These are phyloP conservation scores for Ispidina lecontei DNA, from an alignment of 2,797 vertebrate genomes.

Conservation along the genomic window DNA sequence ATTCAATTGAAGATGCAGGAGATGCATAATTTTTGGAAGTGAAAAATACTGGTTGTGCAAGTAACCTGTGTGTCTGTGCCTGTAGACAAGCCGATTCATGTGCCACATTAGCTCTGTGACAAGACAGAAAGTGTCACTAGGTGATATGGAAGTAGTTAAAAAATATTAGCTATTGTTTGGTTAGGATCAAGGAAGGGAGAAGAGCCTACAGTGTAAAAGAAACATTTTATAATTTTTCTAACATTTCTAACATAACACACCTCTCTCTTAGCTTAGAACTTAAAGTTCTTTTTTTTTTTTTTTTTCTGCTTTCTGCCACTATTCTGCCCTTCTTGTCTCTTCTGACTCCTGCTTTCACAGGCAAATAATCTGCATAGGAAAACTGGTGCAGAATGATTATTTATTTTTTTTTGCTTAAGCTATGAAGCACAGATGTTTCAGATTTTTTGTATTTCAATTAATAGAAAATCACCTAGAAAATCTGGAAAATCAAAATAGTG, in stretches of 20 bases:
- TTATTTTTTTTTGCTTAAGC: background rate
- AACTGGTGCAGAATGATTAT: background rate
- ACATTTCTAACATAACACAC: background rate
- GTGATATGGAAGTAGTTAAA: background rate
- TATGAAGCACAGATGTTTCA: background rate
- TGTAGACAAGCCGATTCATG: rapidly evolving
- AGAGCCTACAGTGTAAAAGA: background rate
- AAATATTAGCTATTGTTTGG: background rate
- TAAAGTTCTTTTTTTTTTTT: background rate
- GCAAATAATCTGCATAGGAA: background rate
- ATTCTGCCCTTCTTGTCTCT: background rate
- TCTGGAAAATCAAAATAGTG: background rate
- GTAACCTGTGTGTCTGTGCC: background rate
- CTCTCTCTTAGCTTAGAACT: background rate
- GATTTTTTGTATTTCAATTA: background rate
- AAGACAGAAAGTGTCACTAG: background rate
- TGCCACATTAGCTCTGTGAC: background rate
- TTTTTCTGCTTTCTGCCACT: background rate
- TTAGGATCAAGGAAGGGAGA: background rate
- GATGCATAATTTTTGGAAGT: background rate
- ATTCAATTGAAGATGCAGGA: background rate
- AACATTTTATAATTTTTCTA: background rate
- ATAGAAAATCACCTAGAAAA: background rate
- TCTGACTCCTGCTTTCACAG: background rate
- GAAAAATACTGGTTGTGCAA: background rate